These are phyloP conservation scores for Xenopus petersii DNA, from an alignment of 2,797 vertebrate genomes.

Conservation along the genomic window DNA sequence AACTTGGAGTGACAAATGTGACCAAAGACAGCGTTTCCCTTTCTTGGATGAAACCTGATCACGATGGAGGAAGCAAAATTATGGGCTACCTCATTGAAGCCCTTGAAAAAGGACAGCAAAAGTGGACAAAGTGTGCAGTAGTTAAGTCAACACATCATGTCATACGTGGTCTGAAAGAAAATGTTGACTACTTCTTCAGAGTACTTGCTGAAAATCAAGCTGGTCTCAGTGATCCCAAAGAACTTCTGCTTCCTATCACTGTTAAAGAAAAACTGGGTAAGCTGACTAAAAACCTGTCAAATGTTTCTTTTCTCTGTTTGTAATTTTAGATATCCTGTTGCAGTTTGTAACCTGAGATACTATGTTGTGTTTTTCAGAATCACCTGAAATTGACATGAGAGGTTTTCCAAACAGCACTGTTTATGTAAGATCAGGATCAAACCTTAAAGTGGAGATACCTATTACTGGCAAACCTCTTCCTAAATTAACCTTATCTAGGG, in stretches of 20 bases:
- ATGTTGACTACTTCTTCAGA: slow-evolving; percentile 93
- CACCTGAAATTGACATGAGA: slow-evolving; percentile 93
- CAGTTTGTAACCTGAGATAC: slow-evolving; percentile 7
- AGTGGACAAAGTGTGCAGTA: slow-evolving; percentile 91
- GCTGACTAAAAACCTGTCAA: background rate
- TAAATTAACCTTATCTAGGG: slow-evolving; percentile 86
- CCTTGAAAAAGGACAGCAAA: slow-evolving; percentile 91
- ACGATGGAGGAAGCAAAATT: slow-evolving; percentile 93
- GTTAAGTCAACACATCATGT: slow-evolving; percentile 84
- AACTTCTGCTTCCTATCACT: slow-evolving; percentile 89
- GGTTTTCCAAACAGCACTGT: slow-evolving; percentile 92
- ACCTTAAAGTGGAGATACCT: slow-evolving; percentile 94
- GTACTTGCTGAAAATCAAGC: slow-evolving; percentile 97
- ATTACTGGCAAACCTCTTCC: slow-evolving; percentile 87
- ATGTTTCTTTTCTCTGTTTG: background rate
- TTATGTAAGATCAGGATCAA: slow-evolving; percentile 88
- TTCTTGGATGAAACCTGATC: slow-evolving; percentile 90
- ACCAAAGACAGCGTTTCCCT: slow-evolving; percentile 90
- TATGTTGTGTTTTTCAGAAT: slow-evolving; percentile 71
- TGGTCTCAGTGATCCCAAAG: slow-evolving; percentile 92
- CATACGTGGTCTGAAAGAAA: slow-evolving; percentile 85
- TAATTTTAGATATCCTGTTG: background rate
- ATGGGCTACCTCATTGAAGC: slow-evolving; percentile 86
- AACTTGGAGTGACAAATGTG: slow-evolving; percentile 84
- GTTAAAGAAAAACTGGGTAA: slow-evolving; percentile 93